A percentile compares a stretch with the other conserved stretches of the same genome.
Conservation (phyloP, 2,888 invertebrate species). For the Yponomeuta evonymella region DNA sequence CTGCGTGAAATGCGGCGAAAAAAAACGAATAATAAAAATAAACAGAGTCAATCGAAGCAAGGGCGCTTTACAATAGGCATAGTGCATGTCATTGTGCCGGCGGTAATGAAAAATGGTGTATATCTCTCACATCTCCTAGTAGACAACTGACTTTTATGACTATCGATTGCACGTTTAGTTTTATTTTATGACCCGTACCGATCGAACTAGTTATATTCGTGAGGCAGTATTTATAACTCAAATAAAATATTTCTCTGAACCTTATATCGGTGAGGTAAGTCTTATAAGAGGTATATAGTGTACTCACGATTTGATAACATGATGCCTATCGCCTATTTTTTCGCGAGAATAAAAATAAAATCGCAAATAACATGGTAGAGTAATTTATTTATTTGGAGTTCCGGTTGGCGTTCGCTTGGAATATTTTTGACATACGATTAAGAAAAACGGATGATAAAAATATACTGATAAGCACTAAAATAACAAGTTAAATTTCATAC, state of each 20-base stretch:
- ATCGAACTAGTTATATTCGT: slow-evolving; percentile 7
- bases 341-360: no score
- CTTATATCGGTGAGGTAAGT: not conserved
- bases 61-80: slow-evolving; percentile 46
- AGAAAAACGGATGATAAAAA: no score
- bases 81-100: slow-evolving; percentile 44
- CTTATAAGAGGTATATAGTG: no score
- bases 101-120: slow-evolving; percentile 49
- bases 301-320: no score
- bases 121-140: slow-evolving; percentile 45
- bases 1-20: slow-evolving; percentile 55
- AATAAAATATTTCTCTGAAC: not conserved
- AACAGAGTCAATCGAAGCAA: slow-evolving; percentile 45
- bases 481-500: no score
- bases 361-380: no score
- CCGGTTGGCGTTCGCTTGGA: no score
- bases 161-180: slow-evolving; percentile 38
- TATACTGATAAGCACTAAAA: no score
- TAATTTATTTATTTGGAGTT: no score
- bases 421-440: no score
- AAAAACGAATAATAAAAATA: slow-evolving; percentile 48
- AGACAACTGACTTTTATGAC: slow-evolving; percentile 58
- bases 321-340: no score
- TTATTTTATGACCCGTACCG: slow-evolving; percentile 17
- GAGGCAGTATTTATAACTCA: not conserved